Evolutionary conservation across 2,113 vertebrate species (phyloP).

Genomic region (Calypte anna): DNA sequence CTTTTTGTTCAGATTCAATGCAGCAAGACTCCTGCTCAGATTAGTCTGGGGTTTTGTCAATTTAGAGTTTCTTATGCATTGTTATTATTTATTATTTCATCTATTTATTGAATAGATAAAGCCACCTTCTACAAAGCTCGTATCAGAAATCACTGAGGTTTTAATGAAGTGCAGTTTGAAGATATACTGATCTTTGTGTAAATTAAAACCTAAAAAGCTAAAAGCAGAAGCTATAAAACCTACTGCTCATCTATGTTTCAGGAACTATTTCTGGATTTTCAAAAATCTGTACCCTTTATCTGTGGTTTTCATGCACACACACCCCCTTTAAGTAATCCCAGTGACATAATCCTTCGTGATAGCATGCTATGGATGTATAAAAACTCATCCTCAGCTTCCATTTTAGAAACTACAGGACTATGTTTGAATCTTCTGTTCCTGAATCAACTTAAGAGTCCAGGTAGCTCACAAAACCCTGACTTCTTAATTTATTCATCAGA

Average conservation of each 20-base stretch:
- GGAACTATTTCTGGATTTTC: background rate
- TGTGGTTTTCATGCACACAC: background rate
- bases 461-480: conserved; percentile 37
- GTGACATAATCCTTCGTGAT: background rate
- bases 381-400: background rate
- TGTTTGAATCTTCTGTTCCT: background rate
- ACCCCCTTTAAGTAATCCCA: background rate
- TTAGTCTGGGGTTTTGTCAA: background rate
- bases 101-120: conserved; percentile 52
- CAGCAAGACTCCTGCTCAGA: background rate
- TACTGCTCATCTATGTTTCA: background rate
- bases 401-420: background rate
- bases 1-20: conserved; percentile 21
- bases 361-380: background rate
- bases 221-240: background rate
- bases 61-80: background rate
- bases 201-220: conserved; percentile 8
- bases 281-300: background rate
- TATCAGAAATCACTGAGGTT: conserved; percentile 29
- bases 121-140: background rate
- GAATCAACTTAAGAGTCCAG: conserved; percentile 25
- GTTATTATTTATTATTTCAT: conserved; percentile 57
- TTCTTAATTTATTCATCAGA: conserved; percentile 69
- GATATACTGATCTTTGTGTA: background rate
- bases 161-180: conserved; percentile 32